These are phyloP conservation scores for Glaucidium brasilianum DNA, from an alignment of 2,113 vertebrate species.

Conservation along the genomic window DNA sequence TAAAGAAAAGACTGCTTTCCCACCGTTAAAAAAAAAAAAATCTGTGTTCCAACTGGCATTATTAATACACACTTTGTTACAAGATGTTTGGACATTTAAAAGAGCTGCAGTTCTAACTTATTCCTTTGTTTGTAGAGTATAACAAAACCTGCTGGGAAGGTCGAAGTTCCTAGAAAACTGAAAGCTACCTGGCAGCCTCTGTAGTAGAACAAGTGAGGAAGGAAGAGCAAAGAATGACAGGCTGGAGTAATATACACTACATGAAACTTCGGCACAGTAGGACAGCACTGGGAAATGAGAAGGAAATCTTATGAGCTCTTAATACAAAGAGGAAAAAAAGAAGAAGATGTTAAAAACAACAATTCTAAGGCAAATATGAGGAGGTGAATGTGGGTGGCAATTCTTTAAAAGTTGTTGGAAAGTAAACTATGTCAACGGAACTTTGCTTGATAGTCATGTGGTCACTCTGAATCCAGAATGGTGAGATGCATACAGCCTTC, in stretches of 20 bases:
- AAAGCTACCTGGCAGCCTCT: conserved; percentile 56
- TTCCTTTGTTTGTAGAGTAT: conserved; percentile 47
- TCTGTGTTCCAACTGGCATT: conserved; percentile 44
- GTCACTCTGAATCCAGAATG: not conserved
- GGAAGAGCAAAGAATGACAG: conserved; percentile 52
- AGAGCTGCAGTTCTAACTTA: conserved; percentile 53
- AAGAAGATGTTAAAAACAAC: conserved; percentile 24
- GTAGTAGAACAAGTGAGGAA: conserved; percentile 52
- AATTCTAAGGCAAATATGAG: conserved; percentile 26
- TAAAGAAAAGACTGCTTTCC: conserved; percentile 29
- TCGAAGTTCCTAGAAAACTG: conserved; percentile 57
- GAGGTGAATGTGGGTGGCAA: not conserved
- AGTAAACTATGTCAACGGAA: conserved; percentile 17
- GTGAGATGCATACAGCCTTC: not conserved
- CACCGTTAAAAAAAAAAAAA: not conserved
- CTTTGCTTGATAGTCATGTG: not conserved
- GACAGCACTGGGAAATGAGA: conserved; percentile 41
- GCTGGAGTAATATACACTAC: conserved; percentile 53
- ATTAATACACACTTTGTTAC: conserved; percentile 52
- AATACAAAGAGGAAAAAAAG: conserved; percentile 30
- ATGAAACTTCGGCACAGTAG: conserved; percentile 38
- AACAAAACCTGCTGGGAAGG: conserved; percentile 65
- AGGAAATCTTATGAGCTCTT: conserved; percentile 23
- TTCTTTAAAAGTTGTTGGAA: conserved; percentile 3
- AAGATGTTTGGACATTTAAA: conserved; percentile 61